Evolutionary conservation across 2,888 invertebrate species (phyloP).

Genomic region (Uropetala carovei): DNA sequence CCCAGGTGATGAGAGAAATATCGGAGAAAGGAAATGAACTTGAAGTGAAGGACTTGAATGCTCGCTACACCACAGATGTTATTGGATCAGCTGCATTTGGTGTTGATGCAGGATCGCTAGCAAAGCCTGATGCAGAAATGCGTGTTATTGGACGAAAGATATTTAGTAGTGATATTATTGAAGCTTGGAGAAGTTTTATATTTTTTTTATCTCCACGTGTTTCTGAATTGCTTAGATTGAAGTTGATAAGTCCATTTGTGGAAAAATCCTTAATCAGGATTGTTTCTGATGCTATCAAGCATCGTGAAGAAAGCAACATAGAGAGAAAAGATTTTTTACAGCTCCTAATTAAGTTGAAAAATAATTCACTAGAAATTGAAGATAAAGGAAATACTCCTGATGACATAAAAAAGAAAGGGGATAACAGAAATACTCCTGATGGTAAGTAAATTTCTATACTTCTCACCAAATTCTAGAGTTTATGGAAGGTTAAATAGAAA

Average conservation of each 20-base stretch:
- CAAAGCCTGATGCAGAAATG: constrained; percentile 47
- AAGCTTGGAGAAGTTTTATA: constrained; percentile 32
- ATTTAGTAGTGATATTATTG: background rate
- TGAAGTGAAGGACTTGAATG: constrained; percentile 51
- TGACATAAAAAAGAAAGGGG: too few relatives aligned
- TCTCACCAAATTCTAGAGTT: background rate
- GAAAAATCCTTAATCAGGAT: constrained; percentile 56
- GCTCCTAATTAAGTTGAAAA: constrained; percentile 64
- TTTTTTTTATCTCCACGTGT: constrained; percentile 23
- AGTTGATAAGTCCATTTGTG: background rate
- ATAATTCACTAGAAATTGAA: constrained; percentile 57
- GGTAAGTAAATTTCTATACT: constrained; percentile 67
- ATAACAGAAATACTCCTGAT: background rate
- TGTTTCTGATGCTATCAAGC: constrained; percentile 65
- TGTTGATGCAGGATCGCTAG: constrained; percentile 12
- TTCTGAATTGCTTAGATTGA: background rate
- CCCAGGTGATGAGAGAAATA: constrained; percentile 12
- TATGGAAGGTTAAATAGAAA: too few relatives aligned
- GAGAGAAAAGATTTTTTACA: constrained; percentile 65
- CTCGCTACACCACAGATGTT: constrained; percentile 23
- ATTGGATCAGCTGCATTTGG: constrained; percentile 44
- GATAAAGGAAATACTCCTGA: background rate
- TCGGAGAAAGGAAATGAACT: constrained; percentile 44
- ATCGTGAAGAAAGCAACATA: constrained; percentile 64
- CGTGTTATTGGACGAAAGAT: constrained; percentile 49